Evolutionary conservation across 2,888 invertebrate genomes (phyloP).

Genomic region (Augiades crinisus): DNA sequence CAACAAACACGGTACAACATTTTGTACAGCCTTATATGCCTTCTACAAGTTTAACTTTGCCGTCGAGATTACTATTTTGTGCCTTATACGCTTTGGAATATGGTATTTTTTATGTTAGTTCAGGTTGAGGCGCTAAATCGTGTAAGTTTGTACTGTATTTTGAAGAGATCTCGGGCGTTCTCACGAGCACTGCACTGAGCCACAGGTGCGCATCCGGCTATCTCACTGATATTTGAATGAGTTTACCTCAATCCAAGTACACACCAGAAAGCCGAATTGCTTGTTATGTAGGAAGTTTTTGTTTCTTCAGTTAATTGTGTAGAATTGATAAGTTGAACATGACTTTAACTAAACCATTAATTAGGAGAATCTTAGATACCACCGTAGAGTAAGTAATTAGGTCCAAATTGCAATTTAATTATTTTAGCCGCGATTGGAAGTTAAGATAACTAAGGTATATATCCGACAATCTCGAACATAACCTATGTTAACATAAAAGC

Average conservation of each 20-base stretch:
- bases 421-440: too few relatives aligned
- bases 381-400: too few relatives aligned
- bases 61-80: background rate
- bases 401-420: too few relatives aligned
- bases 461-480: too few relatives aligned
- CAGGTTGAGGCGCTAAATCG: background rate
- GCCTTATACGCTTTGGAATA: conserved; percentile 11
- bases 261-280: conserved; percentile 33
- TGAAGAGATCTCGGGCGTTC: conserved; percentile 59
- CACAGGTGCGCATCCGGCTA: conserved; percentile 80
- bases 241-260: conserved; percentile 60
- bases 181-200: conserved; percentile 53
- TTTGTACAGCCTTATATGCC: conserved; percentile 55
- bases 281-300: conserved; percentile 16
- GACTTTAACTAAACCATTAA: too few relatives aligned
- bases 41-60: conserved; percentile 18
- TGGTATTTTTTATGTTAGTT: background rate
- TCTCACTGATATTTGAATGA: conserved; percentile 63
- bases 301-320: background rate
- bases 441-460: too few relatives aligned
- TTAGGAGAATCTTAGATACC: too few relatives aligned
- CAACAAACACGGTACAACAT: conserved; percentile 63
- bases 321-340: too few relatives aligned
- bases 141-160: conserved; percentile 8
- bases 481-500: too few relatives aligned